Evolutionary conservation across 2,797 vertebrate species (phyloP), one percentile per base, ranked within the genome.

Genomic region (Gallirallus australis): DNA sequence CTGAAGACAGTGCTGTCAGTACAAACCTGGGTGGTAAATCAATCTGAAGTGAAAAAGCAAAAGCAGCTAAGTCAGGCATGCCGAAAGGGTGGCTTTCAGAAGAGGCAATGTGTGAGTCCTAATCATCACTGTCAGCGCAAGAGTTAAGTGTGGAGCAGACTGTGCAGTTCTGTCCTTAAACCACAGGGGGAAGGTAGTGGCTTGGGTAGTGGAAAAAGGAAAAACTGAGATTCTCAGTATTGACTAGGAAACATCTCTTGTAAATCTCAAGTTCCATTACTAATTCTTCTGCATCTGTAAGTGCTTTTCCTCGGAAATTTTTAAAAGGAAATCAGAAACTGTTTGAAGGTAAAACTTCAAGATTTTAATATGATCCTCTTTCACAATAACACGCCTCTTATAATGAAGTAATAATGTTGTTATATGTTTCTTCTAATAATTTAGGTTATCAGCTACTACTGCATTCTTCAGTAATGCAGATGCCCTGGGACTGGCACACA

Each of bases 101-200:
- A 48, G 65, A 77, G 64, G 24, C n/a, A 3, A 45, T 27, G 7
- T 5, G 68, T 23, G 68, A 75, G 53, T 60, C 42, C 68, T 50
- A 6, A 30, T 69, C 53, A 2, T 25, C 40, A 1, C 28, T 61
- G 77, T 28, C 81, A 30, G 52, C 40, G 65, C 45, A 81, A 30
- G 31, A 81, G 72, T 68, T 75, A 21, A 80, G n/a, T 16, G 31
- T 18, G 42, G 63, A 82, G 27, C 85, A 89, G 77, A 3, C 33
- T 84, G 18, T 91, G 88, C 90, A 94, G 88, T 94, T 93, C 95
- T 87, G 85, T 1, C 71, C 68, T 82, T 31, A 85, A 90, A 27
- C 83, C 89, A 87, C 82, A 78, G 3, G 87, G 91, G 91, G 76
- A 96, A 90, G 57, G 86, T 73, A 52, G 72, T 79, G 88, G 54